Base-by-base conservation (phyloP, 2,113 vertebrate species). In the Hydropotes inermis region DNA sequence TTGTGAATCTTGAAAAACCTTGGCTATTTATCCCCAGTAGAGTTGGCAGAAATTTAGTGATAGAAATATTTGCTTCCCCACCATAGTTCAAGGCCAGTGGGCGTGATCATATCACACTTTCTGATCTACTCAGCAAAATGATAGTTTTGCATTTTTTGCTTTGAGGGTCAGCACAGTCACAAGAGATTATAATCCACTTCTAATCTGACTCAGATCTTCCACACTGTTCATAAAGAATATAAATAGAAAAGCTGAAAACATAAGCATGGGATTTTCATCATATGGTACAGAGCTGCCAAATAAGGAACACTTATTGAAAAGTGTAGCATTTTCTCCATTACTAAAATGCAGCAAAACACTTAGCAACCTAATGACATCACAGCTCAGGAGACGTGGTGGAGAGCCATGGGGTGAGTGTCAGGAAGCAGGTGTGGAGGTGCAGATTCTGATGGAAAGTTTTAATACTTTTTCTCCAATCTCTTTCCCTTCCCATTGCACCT, bases 401-500 rank as follows among this genome's bases (percentile, higher is more conserved):
- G 10, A 14, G 19, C 25, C 74, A 45, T 1, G 8, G 39, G 13
- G 17, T 16, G n/a, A 43, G 23, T 12, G 13, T 58, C 39, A 27
- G 87, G 67, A n/a, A 17, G 36, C 81, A 21, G 45, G 7, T 23
- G 33, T 27, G 7, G 54, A 78, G 39, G 33, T 3, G 1, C 64
- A 74, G 45, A 55, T 90, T 64, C 54, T 57, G 50, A 36, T 39
- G 27, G 39, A 36, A 85, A 89, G 13, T 60, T 86, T 47, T 94
- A 25, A 92, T 17, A 39, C 30, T 7, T 54, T 70, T 45, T 86
- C 96, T 84, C 47, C n/a, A 60, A 47, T 89, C 28, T 94, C 28
- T 85, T 76, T 81, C 28, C 30, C 54, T 55, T 97, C 57, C 16
- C 94, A 25, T 97, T 78, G 98, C 11, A 19, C 47, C 25, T 78